Conservation (phyloP, 2,797 vertebrate species). For the Acipenser ruthenus region DNA sequence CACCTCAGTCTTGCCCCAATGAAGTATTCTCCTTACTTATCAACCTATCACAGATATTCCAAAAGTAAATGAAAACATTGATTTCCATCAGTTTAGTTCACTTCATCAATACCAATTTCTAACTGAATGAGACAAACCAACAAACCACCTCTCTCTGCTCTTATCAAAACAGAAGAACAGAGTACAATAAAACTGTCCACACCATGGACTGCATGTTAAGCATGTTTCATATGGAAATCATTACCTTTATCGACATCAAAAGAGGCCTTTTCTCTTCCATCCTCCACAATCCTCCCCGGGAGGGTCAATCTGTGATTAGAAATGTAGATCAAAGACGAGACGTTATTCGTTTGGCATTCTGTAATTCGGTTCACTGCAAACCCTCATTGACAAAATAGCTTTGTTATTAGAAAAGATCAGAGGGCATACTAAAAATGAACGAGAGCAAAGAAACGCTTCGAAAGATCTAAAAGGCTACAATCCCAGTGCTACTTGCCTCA, state of each 20-base stretch:
- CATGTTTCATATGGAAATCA: not conserved
- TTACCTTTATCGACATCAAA: conserved; percentile 88
- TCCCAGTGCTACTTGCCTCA: conserved; percentile 61
- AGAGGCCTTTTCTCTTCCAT: conserved; percentile 80
- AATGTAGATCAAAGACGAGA: conserved; percentile 8
- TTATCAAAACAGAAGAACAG: too few species aligned
- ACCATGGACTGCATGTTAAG: not conserved
- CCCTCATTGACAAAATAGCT: not conserved
- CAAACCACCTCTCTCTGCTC: too few species aligned
- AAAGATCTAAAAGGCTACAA: not conserved
- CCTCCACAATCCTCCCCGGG: conserved; percentile 83
- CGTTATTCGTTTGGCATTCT: not conserved
- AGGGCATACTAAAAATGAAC: not conserved
- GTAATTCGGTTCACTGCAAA: not conserved
- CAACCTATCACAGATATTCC: too few species aligned
- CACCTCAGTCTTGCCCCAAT: too few species aligned
- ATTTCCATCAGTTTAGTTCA: too few species aligned
- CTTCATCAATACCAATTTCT: too few species aligned
- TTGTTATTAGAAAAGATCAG: not conserved
- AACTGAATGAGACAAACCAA: too few species aligned
- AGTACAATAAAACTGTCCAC: not conserved
- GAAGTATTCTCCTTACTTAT: too few species aligned
- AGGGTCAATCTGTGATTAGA: conserved; percentile 67
- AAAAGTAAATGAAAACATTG: too few species aligned
- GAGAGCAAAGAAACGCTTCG: not conserved